These are phyloP conservation scores for Ctenosaura bakeri DNA, from an alignment of 2,797 vertebrate species.

Conservation along the genomic window DNA sequence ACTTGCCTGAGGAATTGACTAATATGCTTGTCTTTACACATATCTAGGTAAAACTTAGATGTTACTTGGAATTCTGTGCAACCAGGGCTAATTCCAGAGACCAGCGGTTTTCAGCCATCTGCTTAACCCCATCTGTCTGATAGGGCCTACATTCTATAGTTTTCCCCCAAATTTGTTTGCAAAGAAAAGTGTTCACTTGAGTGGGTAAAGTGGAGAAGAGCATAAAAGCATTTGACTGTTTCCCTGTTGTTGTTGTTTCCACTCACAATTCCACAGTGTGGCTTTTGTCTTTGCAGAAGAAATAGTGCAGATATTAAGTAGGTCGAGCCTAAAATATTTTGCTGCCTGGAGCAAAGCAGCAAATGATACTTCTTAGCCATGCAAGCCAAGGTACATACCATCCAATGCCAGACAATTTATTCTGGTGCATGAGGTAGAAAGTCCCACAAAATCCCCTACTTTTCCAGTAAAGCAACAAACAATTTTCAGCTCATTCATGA, in stretches of 20 bases:
- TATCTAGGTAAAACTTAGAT: neutral
- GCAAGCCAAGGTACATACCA: neutral
- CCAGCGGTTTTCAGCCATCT: neutral
- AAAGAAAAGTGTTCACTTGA: too few relatives aligned
- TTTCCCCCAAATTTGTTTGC: too few relatives aligned
- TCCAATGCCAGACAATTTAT: neutral
- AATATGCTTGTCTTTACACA: neutral
- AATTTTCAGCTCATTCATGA: neutral
- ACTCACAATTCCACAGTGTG: too few relatives aligned
- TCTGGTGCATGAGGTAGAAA: neutral
- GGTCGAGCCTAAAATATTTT: neutral
- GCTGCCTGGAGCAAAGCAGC: neutral
- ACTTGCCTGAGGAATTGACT: neutral
- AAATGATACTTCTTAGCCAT: neutral
- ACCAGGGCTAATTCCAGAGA: neutral
- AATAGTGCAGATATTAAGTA: neutral
- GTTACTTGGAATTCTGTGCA: neutral
- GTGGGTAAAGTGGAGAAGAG: too few relatives aligned
- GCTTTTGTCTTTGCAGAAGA: too few relatives aligned
- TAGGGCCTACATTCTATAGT: too few relatives aligned
- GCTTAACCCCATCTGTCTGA: neutral
- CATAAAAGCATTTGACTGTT: neutral
- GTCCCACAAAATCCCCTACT: neutral
- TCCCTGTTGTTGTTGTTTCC: neutral
- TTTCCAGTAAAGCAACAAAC: neutral